Evolutionary conservation across 2,797 vertebrate genomes (phyloP).

Genomic region (Propithecus perrieri): DNA sequence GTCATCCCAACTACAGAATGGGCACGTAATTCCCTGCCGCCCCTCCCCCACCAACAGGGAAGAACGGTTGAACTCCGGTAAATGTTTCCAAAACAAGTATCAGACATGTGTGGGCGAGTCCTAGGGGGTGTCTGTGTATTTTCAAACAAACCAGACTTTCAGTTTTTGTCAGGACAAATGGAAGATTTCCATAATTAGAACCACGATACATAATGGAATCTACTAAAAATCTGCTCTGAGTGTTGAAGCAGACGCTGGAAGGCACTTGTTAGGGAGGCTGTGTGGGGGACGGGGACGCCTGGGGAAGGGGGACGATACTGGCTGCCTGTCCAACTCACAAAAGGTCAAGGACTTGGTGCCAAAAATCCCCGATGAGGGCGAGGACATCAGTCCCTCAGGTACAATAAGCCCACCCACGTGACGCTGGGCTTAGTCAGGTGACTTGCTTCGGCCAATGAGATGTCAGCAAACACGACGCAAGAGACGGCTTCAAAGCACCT

Average conservation of each 20-base stretch:
- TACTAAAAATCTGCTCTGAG: neutral
- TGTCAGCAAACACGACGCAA: neutral
- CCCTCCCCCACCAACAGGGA: neutral
- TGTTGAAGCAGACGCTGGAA: neutral
- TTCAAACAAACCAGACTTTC: neutral
- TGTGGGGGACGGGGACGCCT: neutral
- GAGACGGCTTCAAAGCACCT: neutral
- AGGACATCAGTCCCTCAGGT: neutral
- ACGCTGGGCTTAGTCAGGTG: neutral
- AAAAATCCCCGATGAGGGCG: accelerated
- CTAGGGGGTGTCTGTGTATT: neutral
- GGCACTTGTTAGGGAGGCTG: accelerated
- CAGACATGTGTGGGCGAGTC: neutral
- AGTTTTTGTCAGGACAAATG: neutral
- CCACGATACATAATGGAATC: neutral
- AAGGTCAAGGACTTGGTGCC: neutral
- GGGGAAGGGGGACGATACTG: neutral
- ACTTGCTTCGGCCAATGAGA: neutral
- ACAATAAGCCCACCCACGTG: accelerated
- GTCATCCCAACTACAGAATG: neutral
- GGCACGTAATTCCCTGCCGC: neutral
- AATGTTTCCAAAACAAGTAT: neutral
- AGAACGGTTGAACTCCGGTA: neutral
- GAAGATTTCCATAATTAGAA: neutral
- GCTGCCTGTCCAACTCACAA: neutral